phyloP scores from a whole-genome alignment of 1,140 invertebrate species.

The Diorhabda sublineata region DNA sequence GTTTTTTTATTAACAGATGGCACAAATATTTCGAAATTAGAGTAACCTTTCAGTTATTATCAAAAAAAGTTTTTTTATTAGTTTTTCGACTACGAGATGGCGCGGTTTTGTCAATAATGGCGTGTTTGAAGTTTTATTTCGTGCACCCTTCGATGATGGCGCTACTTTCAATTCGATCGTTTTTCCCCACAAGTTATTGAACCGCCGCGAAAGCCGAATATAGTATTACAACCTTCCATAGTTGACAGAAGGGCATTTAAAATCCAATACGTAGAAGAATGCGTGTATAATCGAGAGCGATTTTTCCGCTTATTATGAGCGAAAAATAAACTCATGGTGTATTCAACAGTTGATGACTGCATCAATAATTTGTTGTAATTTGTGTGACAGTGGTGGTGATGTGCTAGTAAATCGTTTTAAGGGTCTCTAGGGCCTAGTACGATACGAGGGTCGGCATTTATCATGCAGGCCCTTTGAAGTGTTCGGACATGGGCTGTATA shows the following conservation, averaged over 20 bases:
- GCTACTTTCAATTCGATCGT: slow-evolving; percentile 33
- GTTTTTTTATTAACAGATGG: too few species aligned
- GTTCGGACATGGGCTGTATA: slow-evolving; percentile 30
- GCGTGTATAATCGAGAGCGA: slow-evolving; percentile 12
- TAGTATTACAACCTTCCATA: slow-evolving; percentile 37
- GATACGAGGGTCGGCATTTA: slow-evolving; percentile 15
- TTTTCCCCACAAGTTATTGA: slow-evolving; percentile 30
- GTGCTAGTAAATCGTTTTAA: slow-evolving; percentile 36
- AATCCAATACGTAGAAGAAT: slow-evolving; percentile 12
- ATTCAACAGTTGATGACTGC: slow-evolving; percentile 39
- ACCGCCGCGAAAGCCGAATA: slow-evolving; percentile 19
- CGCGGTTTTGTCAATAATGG: background rate
- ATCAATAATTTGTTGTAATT: slow-evolving; percentile 39
- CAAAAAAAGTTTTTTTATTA: too few species aligned
- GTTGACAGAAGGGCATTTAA: slow-evolving; percentile 25
- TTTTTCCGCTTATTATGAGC: slow-evolving; percentile 3
- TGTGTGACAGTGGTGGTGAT: slow-evolving; percentile 31
- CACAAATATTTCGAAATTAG: too few species aligned
- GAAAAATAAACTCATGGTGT: slow-evolving; percentile 8
- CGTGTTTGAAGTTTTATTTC: background rate
- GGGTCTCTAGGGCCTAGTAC: slow-evolving; percentile 22
- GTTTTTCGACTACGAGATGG: slow-evolving; percentile 1
- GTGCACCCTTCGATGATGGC: slow-evolving; percentile 19
- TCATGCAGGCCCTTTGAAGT: slow-evolving; percentile 26
- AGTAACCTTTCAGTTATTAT: too few species aligned